phyloP scores from a whole-genome alignment of 2,797 vertebrate species.

The Gambelia wislizenii region DNA sequence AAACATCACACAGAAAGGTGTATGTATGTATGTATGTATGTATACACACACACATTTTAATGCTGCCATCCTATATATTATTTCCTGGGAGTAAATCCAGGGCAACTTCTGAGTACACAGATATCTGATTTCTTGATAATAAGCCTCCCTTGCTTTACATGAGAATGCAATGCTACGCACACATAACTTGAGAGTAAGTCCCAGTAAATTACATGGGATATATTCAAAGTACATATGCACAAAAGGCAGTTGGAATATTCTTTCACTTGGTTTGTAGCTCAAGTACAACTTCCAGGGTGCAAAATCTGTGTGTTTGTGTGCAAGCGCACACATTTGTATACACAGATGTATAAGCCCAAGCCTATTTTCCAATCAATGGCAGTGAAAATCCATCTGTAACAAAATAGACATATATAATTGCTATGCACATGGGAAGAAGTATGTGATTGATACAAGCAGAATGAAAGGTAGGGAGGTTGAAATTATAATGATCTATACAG shows the following conservation, averaged over 20 bases:
- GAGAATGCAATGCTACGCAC: too few relatives aligned
- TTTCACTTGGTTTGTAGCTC: too few relatives aligned
- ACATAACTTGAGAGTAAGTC: too few relatives aligned
- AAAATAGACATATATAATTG: constrained; percentile 72
- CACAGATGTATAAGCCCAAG: constrained; percentile 40
- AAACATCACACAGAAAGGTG: not conserved
- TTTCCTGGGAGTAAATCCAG: not conserved
- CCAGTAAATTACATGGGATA: not conserved
- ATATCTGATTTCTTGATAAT: too few relatives aligned
- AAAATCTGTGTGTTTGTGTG: constrained; percentile 12
- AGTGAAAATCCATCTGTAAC: constrained; percentile 68
- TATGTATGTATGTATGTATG: not conserved
- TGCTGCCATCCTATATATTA: not conserved
- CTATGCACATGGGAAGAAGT: constrained; percentile 68
- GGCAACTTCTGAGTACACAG: too few relatives aligned
- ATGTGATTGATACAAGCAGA: constrained; percentile 72
- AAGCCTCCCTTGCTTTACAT: too few relatives aligned
- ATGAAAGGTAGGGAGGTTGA: constrained; percentile 44
- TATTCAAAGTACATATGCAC: not conserved
- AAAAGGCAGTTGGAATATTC: not conserved
- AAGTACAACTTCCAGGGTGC: not conserved
- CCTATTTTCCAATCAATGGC: constrained; percentile 52
- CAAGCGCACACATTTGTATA: not conserved
- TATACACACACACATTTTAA: not conserved
- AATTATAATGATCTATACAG: constrained; percentile 68